Conservation (phyloP, 2,888 invertebrate genomes). For the Idaea biselata region DNA sequence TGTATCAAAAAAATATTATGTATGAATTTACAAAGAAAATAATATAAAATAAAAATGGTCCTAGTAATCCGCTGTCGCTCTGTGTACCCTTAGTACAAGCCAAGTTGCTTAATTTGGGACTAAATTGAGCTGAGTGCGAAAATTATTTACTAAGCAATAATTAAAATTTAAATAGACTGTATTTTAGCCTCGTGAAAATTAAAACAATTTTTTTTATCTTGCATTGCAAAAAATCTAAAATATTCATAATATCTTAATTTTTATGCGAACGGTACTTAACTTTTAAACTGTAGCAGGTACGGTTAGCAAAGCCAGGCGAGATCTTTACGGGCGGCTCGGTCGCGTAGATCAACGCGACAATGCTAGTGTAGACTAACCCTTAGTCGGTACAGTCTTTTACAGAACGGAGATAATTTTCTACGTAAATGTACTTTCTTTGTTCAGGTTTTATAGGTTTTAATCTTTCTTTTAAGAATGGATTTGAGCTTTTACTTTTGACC, state of each 20-base stretch:
- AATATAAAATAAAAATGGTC: too few relatives aligned
- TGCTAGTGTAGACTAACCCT: constrained; percentile 15
- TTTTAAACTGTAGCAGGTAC: constrained; percentile 21
- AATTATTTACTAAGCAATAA: too few relatives aligned
- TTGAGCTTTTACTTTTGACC: not conserved
- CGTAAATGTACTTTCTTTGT: not conserved
- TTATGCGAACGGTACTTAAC: constrained; percentile 3
- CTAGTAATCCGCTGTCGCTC: too few relatives aligned
- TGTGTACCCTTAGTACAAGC: too few relatives aligned
- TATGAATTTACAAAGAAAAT: too few relatives aligned
- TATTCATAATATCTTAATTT: not conserved
- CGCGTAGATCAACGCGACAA: constrained; percentile 26
- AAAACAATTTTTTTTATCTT: too few relatives aligned
- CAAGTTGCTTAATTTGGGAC: too few relatives aligned
- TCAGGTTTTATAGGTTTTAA: not conserved
- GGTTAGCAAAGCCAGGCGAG: constrained; percentile 22
- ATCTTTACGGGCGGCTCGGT: constrained; percentile 25
- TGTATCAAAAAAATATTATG: too few relatives aligned
- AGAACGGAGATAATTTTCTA: not conserved
- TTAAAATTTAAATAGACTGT: too few relatives aligned
- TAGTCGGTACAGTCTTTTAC: constrained; percentile 8
- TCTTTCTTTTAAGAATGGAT: not conserved
- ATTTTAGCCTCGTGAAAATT: too few relatives aligned
- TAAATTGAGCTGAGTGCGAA: too few relatives aligned
- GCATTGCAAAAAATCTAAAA: not conserved